Evolutionary conservation across 1,140 invertebrate genomes (phyloP).

Genomic region (Lineus longissimus): DNA sequence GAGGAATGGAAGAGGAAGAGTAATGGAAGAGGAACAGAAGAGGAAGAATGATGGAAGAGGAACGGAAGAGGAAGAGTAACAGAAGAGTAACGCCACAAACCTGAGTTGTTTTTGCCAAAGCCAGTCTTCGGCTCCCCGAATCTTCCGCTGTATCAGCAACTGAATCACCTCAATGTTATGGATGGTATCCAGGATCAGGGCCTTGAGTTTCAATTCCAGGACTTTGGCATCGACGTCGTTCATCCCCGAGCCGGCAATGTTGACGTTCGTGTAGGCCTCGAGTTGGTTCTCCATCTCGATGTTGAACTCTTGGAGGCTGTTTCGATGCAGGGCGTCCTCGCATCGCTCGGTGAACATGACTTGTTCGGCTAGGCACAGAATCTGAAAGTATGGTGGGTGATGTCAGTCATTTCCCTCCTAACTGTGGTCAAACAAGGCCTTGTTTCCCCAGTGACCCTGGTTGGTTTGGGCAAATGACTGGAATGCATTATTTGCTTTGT

Average conservation of each 20-base stretch:
- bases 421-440: no score
- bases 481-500: no score
- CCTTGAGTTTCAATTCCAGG: conserved; percentile 60
- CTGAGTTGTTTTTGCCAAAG: conserved; percentile 93
- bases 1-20: no score
- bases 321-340: conserved; percentile 72
- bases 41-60: no score
- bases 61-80: no score
- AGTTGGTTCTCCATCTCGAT: conserved; percentile 60
- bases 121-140: conserved; percentile 72
- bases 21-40: no score
- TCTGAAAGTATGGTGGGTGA: conserved; percentile 59
- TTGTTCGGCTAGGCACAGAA: conserved; percentile 66
- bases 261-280: conserved; percentile 62
- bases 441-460: no score
- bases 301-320: conserved; percentile 61
- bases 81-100: no score
- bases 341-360: conserved; percentile 77
- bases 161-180: conserved; percentile 83
- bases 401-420: background rate
- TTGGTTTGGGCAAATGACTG: no score
- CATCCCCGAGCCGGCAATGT: conserved; percentile 40
- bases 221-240: conserved; percentile 37
- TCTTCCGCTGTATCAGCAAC: conserved; percentile 67
- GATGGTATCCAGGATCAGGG: conserved; percentile 88